Conservation (phyloP, 1,140 invertebrate species). For the Glossosoma conforme region DNA sequence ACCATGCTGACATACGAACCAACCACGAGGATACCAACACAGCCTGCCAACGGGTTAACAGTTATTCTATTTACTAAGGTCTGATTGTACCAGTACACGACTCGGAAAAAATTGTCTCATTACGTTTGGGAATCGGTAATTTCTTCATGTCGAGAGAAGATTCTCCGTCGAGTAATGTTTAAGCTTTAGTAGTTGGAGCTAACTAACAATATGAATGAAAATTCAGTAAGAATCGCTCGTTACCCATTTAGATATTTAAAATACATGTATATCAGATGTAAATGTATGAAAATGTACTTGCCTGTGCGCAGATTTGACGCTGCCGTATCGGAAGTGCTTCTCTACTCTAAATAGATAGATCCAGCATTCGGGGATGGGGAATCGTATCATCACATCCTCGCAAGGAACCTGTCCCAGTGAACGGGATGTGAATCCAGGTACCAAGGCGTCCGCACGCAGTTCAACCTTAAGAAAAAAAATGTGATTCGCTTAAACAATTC, state of each 20-base stretch:
- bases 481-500: no score
- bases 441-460: constrained; percentile 87
- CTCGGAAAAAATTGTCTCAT: no score
- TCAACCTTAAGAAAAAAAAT: constrained; percentile 63
- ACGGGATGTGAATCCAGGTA: constrained; percentile 93
- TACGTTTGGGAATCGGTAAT: no score
- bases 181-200: no score
- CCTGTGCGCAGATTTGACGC: constrained; percentile 92
- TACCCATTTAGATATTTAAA: not conserved
- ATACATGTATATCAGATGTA: no score
- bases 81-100: no score
- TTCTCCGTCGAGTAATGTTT: constrained; percentile 1
- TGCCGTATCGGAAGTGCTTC: constrained; percentile 98
- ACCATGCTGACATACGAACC: no score
- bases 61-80: no score
- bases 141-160: no score
- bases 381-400: constrained; percentile 94
- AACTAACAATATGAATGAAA: not conserved
- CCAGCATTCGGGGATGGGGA: constrained; percentile 98
- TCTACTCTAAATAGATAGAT: constrained; percentile 98
- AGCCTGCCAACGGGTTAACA: no score
- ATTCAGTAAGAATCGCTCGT: not conserved
- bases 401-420: constrained; percentile 94
- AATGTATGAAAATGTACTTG: constrained; percentile 21
- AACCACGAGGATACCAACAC: no score